Base-by-base conservation (phyloP, 2,888 invertebrate genomes). In the Caenorhabditis virilis region DNA sequence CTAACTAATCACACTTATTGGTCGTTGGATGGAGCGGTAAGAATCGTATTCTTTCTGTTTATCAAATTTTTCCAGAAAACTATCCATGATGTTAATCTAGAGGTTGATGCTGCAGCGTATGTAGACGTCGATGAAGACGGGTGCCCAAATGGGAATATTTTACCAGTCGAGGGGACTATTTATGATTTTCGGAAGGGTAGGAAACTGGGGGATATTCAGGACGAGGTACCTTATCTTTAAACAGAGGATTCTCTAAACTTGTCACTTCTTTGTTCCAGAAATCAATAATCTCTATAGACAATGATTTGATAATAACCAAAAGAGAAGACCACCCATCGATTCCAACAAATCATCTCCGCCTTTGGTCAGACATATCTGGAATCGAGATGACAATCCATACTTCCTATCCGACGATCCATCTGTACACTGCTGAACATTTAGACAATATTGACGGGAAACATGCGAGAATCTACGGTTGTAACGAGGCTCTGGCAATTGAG, bases 1-100 rank as follows among this genome's bases (percentile, higher is more conserved):
- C 45, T 76, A 13, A 72, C 76, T 3, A 73, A 76, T 48, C 76
- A 76, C 42, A 50, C 76, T 16, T 76, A 73, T 48, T 76, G 72
- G 72, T 73, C 72, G 47, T 55, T 76, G 2, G 73, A 76, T 54
- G 72, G 69, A n/a, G 54, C 64, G n/a, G 69, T 67, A 35, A 52
- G 57, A 50, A n/a, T n/a, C n/a, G n/a, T n/a, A 23, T n/a, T 2
- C 20, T 22, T 1, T 15, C 20, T 52, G 25, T 47, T 15, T 6
- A n/a, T 20, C 36, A 15, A 53, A 15, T 42, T 45, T 25, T 25
- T 48, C 48, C 39, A 60, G 60, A 48, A 66, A 9, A 45, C 50
- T 16, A 49, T 69, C 20, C 7, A 16, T 3, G 64, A 71, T 16
- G 71, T 69, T 39, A 41, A 23, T 26, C 36, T 76, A 13, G 51